Base-by-base conservation (phyloP, 1,140 invertebrate species). In the Dryas iulia region DNA sequence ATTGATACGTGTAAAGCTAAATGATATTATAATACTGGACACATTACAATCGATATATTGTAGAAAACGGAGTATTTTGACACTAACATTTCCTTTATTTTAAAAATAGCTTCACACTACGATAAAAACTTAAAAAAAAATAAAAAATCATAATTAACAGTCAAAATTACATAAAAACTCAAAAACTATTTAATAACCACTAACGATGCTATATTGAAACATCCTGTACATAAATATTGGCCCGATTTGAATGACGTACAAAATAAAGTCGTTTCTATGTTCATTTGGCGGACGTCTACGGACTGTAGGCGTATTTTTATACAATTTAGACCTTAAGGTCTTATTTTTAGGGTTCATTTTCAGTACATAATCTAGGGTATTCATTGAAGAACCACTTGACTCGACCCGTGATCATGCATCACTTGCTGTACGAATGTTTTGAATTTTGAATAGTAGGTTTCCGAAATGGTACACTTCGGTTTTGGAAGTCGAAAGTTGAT, bases 361-460 rank as follows among this genome's bases (percentile, higher is more conserved):
- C 6, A 8, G 10, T 61, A 18, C 23, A 63, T 12, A 59, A n/a
- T 35, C 23, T 39, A 30, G 12, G 58, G 63, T 65, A 69, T 66
- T 75, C 64, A 78, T 79, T 84, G 79, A 78, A 84, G 78, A 74
- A 66, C 52, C 74, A 78, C 87, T 87, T 66, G 66, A 83, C 73
- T 77, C 76, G 81, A 76, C 74, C 77, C 88, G 88, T 90, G 88
- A 89, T 87, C 88, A 82, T 73, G 88, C 88, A 90, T 90, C 88
- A 90, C 88, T 90, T 89, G 78, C 69, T 72, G 28, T 39, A 59
- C 77, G 74, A 78, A 78, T 73, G 77, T 78, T 82, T 78, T 79
- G 78, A 80, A 87, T 81, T 81, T 81, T 65, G 71, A 79, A 83
- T 77, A 66, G 66, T 74, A 72, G 63, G 76, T 77, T 80, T 74